phyloP scores from a whole-genome alignment of 2,113 vertebrate species.

The Aegotheles bennettii region DNA sequence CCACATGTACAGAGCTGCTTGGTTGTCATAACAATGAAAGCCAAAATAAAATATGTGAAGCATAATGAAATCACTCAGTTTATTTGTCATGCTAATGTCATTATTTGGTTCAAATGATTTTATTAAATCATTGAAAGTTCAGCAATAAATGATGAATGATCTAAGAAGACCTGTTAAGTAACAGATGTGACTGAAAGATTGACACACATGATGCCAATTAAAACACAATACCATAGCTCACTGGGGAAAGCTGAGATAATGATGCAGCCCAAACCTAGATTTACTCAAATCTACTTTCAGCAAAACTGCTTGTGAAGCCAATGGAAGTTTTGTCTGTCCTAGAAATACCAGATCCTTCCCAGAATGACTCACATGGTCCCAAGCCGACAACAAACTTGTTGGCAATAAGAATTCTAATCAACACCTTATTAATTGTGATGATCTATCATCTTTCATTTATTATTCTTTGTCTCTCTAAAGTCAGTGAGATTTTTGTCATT shows the following conservation, averaged over 20 bases:
- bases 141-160: neutral
- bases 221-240: neutral
- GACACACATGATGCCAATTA: neutral
- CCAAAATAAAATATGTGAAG: slow-evolving; percentile 17
- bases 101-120: neutral
- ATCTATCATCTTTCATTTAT: neutral
- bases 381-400: neutral
- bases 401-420: neutral
- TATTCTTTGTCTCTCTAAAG: neutral
- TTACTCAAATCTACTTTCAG: neutral
- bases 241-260: neutral
- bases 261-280: neutral
- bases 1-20: neutral
- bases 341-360: neutral
- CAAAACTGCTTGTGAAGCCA: neutral
- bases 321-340: neutral
- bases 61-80: neutral
- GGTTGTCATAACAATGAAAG: slow-evolving; percentile 5
- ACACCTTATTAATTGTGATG: neutral
- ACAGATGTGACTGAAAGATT: neutral
- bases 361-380: neutral
- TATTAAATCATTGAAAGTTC: slow-evolving; percentile 3
- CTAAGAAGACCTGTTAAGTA: neutral
- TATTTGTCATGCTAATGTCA: neutral
- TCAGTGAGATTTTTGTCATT: neutral